Conservation (phyloP, 1,140 invertebrate genomes). For the Rhyacophila brunnea region DNA sequence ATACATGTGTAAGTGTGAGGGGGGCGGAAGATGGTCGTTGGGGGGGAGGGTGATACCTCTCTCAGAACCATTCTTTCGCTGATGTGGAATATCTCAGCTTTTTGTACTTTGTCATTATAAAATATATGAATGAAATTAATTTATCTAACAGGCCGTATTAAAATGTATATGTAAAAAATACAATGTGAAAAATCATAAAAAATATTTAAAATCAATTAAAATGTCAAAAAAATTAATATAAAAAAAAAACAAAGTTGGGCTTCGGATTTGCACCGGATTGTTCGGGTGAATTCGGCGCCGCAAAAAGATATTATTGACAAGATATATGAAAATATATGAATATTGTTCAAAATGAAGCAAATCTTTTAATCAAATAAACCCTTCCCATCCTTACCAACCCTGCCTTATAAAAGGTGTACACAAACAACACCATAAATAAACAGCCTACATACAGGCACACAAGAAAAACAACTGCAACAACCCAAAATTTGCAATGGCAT, state of each 20-base stretch:
- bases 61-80: not conserved
- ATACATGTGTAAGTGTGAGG: not conserved
- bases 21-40: not conserved
- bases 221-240: slow-evolving; percentile 7
- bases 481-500: too few relatives aligned
- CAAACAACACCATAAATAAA: too few relatives aligned
- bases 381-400: not conserved
- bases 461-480: too few relatives aligned
- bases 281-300: not conserved
- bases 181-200: slow-evolving; percentile 3
- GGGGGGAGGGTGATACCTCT: not conserved
- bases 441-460: too few relatives aligned
- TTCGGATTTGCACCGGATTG: not conserved
- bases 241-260: not conserved
- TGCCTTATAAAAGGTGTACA: too few relatives aligned
- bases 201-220: slow-evolving; percentile 6
- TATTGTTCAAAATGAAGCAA: not conserved
- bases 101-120: slow-evolving; percentile 25
- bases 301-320: slow-evolving; percentile 3
- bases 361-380: not conserved
- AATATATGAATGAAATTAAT: slow-evolving; percentile 2
- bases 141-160: slow-evolving; percentile 5
- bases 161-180: slow-evolving; percentile 1
- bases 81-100: slow-evolving; percentile 22
- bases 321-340: slow-evolving; percentile 1